Evolutionary conservation across 2,113 vertebrate genomes (phyloP).

Genomic region (Chaenogobius annularis): DNA sequence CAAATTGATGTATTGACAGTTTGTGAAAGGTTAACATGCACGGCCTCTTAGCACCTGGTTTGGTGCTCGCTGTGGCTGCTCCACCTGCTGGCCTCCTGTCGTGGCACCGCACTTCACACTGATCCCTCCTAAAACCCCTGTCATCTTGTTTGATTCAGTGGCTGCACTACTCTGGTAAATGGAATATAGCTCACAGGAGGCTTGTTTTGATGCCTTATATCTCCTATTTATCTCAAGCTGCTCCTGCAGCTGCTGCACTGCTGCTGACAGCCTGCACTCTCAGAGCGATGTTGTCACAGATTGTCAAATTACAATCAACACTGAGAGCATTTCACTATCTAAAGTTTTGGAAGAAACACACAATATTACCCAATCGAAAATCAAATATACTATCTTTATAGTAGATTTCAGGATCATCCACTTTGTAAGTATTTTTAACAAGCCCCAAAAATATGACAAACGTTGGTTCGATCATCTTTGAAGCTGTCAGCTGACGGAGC

Average conservation of each 20-base stretch:
- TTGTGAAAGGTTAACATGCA: conserved; percentile 67
- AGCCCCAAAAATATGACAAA: conserved; percentile 60
- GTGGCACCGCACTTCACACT: conserved; percentile 51
- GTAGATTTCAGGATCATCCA: conserved; percentile 33
- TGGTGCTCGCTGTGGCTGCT: conserved; percentile 35
- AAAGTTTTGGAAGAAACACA: conserved; percentile 1
- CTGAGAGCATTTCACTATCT: conserved; percentile 4
- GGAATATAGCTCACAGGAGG: conserved; percentile 47
- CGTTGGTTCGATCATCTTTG: conserved; percentile 68
- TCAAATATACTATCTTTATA: conserved; percentile 4
- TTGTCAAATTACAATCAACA: conserved; percentile 62
- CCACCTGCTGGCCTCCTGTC: conserved; percentile 57
- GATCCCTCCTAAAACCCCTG: conserved; percentile 57
- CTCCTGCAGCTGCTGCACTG: conserved; percentile 44
- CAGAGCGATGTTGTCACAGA: conserved; percentile 51
- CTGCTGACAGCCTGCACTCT: conserved; percentile 63
- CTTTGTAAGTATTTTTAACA: conserved; percentile 35
- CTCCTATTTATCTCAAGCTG: conserved; percentile 57
- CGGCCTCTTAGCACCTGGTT: conserved; percentile 65
- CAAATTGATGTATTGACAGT: conserved; percentile 60
- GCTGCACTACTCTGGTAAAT: conserved; percentile 34
- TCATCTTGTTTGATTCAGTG: conserved; percentile 58
- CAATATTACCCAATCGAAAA: neutral
- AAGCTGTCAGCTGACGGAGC: conserved; percentile 61
- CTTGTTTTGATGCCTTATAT: conserved; percentile 53